Conservation (phyloP, 2,888 invertebrate species). For the Oxycera nigricornis region DNA sequence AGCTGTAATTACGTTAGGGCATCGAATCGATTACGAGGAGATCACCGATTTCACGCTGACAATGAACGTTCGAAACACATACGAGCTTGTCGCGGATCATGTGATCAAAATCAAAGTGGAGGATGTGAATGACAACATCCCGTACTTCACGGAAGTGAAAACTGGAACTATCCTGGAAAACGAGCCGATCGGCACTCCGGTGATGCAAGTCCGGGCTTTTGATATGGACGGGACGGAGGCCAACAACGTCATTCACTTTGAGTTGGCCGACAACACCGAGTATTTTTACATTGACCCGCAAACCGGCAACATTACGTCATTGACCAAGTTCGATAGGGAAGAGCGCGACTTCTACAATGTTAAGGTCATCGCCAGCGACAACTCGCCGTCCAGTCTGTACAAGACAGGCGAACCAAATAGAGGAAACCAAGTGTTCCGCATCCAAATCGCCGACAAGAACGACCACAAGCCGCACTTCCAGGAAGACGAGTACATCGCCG, state of each 20-base stretch:
- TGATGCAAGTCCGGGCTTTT: slow-evolving; percentile 85
- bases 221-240: slow-evolving; percentile 85
- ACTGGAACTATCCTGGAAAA: slow-evolving; percentile 86
- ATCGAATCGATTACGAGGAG: slow-evolving; percentile 82
- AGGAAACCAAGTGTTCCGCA: slow-evolving; percentile 82
- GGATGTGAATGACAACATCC: slow-evolving; percentile 92
- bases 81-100: slow-evolving; percentile 79
- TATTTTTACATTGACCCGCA: slow-evolving; percentile 82
- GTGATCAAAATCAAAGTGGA: slow-evolving; percentile 78
- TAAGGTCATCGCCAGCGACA: slow-evolving; percentile 89
- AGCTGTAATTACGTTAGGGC: slow-evolving; percentile 78
- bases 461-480: slow-evolving; percentile 93
- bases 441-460: slow-evolving; percentile 94
- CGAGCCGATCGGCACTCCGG: slow-evolving; percentile 80
- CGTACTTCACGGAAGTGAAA: slow-evolving; percentile 81
- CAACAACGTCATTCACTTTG: slow-evolving; percentile 83
- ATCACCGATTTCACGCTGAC: slow-evolving; percentile 84
- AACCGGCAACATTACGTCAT: slow-evolving; percentile 89
- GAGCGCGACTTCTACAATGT: slow-evolving; percentile 83
- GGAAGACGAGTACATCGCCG: slow-evolving; percentile 75
- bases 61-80: slow-evolving; percentile 82
- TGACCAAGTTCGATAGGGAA: slow-evolving; percentile 86
- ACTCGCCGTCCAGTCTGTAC: slow-evolving; percentile 80
- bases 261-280: slow-evolving; percentile 71
- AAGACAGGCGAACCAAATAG: slow-evolving; percentile 74